These are phyloP conservation scores for Morone chrysops DNA, from an alignment of 2,113 vertebrate species.

Conservation along the genomic window DNA sequence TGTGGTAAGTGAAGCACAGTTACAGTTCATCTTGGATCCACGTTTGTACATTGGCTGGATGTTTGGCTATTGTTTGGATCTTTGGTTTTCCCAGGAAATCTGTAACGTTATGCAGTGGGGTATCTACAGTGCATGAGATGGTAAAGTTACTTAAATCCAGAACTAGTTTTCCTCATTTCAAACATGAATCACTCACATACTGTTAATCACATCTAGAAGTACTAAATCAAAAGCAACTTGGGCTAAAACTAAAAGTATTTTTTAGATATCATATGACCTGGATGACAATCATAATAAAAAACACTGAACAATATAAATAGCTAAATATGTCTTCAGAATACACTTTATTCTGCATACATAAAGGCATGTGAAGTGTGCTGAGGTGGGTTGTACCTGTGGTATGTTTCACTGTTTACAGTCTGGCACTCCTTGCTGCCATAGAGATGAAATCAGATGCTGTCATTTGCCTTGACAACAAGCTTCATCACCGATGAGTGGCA, in stretches of 20 bases:
- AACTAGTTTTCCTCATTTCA: not conserved
- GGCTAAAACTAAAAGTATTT: not conserved
- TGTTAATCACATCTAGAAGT: not conserved
- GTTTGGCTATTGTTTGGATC: slow-evolving; percentile 1
- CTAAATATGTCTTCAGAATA: not conserved
- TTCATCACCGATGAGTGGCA: not conserved
- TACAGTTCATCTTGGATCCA: not conserved
- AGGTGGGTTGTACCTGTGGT: slow-evolving; percentile 33
- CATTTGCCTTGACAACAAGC: slow-evolving; percentile 46
- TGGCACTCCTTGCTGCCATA: slow-evolving; percentile 66
- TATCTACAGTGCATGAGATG: not conserved
- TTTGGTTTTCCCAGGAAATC: not conserved
- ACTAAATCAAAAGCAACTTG: not conserved
- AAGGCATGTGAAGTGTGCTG: not conserved
- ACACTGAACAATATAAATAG: not conserved
- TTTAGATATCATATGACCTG: not conserved
- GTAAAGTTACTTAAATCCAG: not conserved
- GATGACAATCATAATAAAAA: not conserved
- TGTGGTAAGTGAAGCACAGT: not conserved
- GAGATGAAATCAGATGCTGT: slow-evolving; percentile 61
- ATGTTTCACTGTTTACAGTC: slow-evolving; percentile 62
- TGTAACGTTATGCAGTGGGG: not conserved
- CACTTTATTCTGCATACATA: not conserved
- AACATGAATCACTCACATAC: not conserved
- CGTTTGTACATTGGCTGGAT: not conserved